phyloP scores from a whole-genome alignment of 2,888 invertebrate species.

The Coleophora flavipennella region DNA sequence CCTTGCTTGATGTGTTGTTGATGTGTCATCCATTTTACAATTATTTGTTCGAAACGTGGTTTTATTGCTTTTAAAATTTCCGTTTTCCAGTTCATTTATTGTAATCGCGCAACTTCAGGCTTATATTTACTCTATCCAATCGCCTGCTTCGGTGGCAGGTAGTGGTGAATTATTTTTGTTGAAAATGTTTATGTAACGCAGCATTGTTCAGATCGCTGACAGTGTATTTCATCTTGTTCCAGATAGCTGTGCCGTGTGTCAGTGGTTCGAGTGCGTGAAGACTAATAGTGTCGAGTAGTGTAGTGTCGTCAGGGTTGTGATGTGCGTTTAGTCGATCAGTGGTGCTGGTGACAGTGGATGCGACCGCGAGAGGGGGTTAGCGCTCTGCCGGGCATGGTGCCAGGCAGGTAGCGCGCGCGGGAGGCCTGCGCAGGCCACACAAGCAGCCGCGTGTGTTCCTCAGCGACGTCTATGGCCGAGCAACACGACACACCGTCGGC shows the following conservation, averaged over 20 bases:
- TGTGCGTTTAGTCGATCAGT: slow-evolving; percentile 20
- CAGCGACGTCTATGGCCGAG: slow-evolving; percentile 93
- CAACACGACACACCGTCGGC: slow-evolving; percentile 84
- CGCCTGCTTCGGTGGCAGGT: slow-evolving; percentile 38
- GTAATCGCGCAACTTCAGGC: slow-evolving; percentile 3
- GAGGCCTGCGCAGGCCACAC: slow-evolving; percentile 71
- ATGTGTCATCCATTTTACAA: slow-evolving; percentile 63
- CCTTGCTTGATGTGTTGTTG: too few species aligned
- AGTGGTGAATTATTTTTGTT: slow-evolving; percentile 42
- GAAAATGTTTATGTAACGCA: slow-evolving; percentile 68
- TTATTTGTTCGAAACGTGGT: slow-evolving; percentile 50
- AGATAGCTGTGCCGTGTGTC: slow-evolving; percentile 49
- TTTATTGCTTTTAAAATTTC: slow-evolving; percentile 22
- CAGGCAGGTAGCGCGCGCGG: slow-evolving; percentile 73
- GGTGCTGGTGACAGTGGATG: slow-evolving; percentile 36
- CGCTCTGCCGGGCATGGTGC: slow-evolving; percentile 69
- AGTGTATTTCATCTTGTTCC: slow-evolving; percentile 58
- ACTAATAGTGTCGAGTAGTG: slow-evolving; percentile 29
- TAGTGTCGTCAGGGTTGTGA: slow-evolving; percentile 28
- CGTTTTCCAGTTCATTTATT: slow-evolving; percentile 16
- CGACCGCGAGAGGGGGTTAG: slow-evolving; percentile 42
- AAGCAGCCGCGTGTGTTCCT: slow-evolving; percentile 76
- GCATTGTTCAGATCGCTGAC: slow-evolving; percentile 53
- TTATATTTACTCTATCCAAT: slow-evolving; percentile 4
- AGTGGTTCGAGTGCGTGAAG: slow-evolving; percentile 21